These are phyloP conservation scores for Podarcis cretensis DNA, from an alignment of 2,113 vertebrate genomes.

Conservation along the genomic window DNA sequence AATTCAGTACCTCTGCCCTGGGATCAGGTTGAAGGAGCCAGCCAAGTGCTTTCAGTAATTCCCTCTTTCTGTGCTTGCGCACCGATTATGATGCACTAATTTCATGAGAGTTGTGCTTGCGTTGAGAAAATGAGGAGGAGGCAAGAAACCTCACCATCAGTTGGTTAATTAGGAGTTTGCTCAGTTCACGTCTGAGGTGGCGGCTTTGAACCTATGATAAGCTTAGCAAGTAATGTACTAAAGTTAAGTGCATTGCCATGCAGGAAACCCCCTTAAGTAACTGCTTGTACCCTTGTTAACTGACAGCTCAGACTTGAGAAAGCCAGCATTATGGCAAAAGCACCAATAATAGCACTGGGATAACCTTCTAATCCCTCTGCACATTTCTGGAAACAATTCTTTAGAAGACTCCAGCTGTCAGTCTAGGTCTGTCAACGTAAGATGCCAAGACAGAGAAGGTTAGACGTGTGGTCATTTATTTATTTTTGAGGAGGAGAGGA, in stretches of 20 bases:
- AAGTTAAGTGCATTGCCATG: neutral
- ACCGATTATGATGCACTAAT: neutral
- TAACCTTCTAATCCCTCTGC: constrained; percentile 14
- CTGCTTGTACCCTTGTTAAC: neutral
- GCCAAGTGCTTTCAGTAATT: neutral
- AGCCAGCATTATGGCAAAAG: neutral
- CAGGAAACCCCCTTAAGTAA: neutral
- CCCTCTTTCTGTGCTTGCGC: neutral
- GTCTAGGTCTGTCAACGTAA: neutral
- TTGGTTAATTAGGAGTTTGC: constrained; percentile 10
- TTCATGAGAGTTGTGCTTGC: neutral
- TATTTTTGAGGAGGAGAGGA: neutral
- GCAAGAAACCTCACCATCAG: neutral
- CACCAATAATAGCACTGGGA: neutral
- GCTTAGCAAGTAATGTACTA: constrained; percentile 8
- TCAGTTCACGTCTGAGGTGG: constrained; percentile 2
- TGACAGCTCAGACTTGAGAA: constrained; percentile 6
- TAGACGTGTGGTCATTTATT: neutral
- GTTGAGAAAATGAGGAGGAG: neutral
- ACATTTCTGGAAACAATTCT: neutral
- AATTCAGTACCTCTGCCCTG: neutral
- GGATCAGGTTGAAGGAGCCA: neutral
- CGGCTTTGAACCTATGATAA: neutral
- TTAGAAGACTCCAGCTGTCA: neutral
- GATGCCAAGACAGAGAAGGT: neutral